Percentiles rank a stretch among this genome's conserved stretches.
Conservation (phyloP, 2,113 vertebrate species). For the Cyanistes caeruleus region DNA sequence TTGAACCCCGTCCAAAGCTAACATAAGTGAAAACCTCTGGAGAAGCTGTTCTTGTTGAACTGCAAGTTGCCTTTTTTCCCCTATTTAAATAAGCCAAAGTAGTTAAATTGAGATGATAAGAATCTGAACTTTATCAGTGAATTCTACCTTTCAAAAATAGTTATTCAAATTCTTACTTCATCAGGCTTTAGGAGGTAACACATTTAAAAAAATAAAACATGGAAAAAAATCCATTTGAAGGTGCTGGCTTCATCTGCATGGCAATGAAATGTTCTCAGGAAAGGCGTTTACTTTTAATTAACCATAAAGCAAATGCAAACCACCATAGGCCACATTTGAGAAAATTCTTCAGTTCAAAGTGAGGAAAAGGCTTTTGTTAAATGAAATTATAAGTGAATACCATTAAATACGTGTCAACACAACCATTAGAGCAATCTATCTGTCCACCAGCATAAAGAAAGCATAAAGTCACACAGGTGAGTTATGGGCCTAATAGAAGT, state of each 20-base stretch:
- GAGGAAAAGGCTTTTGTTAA: slow-evolving; percentile 42
- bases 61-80: background rate
- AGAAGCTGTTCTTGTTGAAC: slow-evolving; percentile 49
- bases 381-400: background rate
- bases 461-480: background rate
- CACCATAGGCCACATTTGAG: slow-evolving; percentile 45
- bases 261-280: slow-evolving; percentile 49
- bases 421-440: slow-evolving; percentile 1
- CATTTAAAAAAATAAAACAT: background rate
- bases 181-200: slow-evolving; percentile 36
- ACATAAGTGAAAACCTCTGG: slow-evolving; percentile 48
- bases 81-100: slow-evolving; percentile 28
- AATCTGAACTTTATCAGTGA: slow-evolving; percentile 55
- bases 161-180: slow-evolving; percentile 65
- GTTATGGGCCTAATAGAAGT: background rate
- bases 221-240: slow-evolving; percentile 30
- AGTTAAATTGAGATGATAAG: slow-evolving; percentile 50
- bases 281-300: slow-evolving; percentile 56
- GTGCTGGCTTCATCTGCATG: slow-evolving; percentile 28
- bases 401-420: background rate
- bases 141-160: slow-evolving; percentile 55
- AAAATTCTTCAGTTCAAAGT: slow-evolving; percentile 49
- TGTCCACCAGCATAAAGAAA: slow-evolving; percentile 10
- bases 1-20: slow-evolving; percentile 49
- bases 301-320: slow-evolving; percentile 48